Evolutionary conservation across 2,113 vertebrate species (phyloP).

Genomic region (Pelecanus crispus): DNA sequence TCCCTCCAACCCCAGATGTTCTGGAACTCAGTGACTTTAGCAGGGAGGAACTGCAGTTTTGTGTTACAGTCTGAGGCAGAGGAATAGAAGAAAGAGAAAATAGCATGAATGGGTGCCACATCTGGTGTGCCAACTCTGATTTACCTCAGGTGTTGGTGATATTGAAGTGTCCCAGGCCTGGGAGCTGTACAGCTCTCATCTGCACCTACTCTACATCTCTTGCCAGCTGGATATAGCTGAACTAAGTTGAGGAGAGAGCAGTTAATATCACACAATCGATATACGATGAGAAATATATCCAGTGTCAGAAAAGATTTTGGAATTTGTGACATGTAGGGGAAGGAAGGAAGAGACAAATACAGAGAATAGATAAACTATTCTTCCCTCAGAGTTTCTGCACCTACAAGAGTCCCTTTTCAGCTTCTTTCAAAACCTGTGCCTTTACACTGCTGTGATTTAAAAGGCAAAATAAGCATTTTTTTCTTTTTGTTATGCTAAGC

Average conservation of each 20-base stretch:
- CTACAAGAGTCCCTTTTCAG: not conserved
- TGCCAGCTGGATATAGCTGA: not conserved
- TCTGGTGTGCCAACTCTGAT: not conserved
- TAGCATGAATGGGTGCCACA: rapidly evolving
- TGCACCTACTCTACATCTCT: not conserved
- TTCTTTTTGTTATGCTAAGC: not conserved
- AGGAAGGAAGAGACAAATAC: not conserved
- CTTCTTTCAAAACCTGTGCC: not conserved
- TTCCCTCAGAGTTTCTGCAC: not conserved
- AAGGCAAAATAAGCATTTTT: not conserved
- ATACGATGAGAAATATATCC: not conserved
- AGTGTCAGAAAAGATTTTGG: not conserved
- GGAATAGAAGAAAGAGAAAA: not conserved
- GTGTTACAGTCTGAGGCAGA: not conserved
- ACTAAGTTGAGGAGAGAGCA: not conserved
- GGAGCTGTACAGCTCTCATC: not conserved
- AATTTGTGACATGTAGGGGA: not conserved
- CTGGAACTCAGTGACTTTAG: not conserved
- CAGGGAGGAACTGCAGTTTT: not conserved
- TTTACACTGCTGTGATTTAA: not conserved
- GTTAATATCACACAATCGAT: not conserved
- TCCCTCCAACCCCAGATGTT: not conserved
- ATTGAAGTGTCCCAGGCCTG: not conserved
- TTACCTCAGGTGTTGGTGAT: not conserved
- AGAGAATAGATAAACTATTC: not conserved